Percentiles rank a stretch among this genome's conserved stretches.
phyloP scores from a whole-genome alignment of 2,888 invertebrate genomes.

The Phragmatobia fuliginosa region DNA sequence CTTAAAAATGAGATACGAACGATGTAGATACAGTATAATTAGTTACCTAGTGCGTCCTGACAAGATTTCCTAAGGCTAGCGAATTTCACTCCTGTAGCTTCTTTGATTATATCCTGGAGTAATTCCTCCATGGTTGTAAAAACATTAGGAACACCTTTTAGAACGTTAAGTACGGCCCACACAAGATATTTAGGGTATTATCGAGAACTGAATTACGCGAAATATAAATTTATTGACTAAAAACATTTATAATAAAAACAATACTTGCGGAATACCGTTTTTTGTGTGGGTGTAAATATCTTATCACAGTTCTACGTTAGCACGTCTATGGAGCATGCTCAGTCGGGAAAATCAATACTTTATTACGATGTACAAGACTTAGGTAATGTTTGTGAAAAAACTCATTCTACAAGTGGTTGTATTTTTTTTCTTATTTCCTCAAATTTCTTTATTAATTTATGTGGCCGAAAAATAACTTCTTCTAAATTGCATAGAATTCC shows the following conservation, averaged over 20 bases:
- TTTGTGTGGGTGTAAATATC: constrained; percentile 71
- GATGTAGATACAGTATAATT: neutral
- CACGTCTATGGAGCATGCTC: constrained; percentile 74
- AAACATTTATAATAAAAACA: constrained; percentile 22
- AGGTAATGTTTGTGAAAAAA: constrained; percentile 54
- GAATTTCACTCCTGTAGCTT: constrained; percentile 93
- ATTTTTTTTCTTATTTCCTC: neutral
- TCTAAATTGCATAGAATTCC: neutral
- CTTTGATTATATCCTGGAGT: constrained; percentile 93
- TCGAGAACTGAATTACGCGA: constrained; percentile 15
- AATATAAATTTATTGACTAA: constrained; percentile 26
- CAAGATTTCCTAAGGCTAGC: constrained; percentile 92
- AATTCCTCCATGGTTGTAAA: constrained; percentile 92
- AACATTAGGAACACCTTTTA: constrained; percentile 45
- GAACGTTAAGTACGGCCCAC: constrained; percentile 31
- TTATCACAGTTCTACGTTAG: constrained; percentile 69
- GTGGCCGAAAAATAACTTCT: neutral
- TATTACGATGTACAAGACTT: constrained; percentile 43
- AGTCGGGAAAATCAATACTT: constrained; percentile 78
- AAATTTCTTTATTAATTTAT: neutral
- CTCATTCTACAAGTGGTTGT: constrained; percentile 69
- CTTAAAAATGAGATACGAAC: neutral
- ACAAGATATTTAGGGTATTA: constrained; percentile 25
- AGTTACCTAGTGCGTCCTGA: constrained; percentile 94
- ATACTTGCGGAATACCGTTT: constrained; percentile 37